These are phyloP conservation scores for Galendromus occidentalis DNA, from an alignment of 1,140 invertebrate species.

Conservation along the genomic window DNA sequence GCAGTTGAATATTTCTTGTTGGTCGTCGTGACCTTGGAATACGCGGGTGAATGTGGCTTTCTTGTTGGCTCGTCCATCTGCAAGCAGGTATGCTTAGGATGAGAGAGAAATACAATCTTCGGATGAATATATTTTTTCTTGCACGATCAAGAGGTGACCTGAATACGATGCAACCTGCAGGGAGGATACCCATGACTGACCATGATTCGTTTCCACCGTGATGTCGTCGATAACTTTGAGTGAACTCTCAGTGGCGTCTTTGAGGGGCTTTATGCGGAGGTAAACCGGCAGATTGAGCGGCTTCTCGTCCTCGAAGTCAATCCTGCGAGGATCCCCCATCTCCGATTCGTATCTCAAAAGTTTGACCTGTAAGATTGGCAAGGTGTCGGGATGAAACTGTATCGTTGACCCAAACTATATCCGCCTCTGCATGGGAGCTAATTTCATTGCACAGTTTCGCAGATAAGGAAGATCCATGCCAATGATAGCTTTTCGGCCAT, in stretches of 20 bases:
- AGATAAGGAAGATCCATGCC: no score
- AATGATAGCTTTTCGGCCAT: no score
- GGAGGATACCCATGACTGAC: neutral
- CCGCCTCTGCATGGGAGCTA: no score
- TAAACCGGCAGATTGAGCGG: neutral
- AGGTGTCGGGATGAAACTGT: no score
- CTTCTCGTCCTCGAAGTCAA: neutral
- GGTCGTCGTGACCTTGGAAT: neutral
- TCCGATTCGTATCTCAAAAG: no score
- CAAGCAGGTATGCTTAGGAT: neutral
- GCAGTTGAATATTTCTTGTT: neutral
- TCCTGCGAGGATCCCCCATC: neutral
- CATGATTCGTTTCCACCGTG: conserved; percentile 5
- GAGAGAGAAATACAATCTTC: neutral
- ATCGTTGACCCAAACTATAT: no score
- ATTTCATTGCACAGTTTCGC: no score
- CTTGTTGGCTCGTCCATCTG: conserved; percentile 1
- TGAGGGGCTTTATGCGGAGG: neutral
- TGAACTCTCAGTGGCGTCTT: neutral
- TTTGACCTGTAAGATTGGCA: no score
- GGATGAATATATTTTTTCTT: no score
- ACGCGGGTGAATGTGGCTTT: conserved; percentile 3
- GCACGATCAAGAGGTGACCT: no score
- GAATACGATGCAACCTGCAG: no score
- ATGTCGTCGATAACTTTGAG: neutral